Percentiles rank a stretch among this genome's conserved stretches.
Conservation (phyloP, 2,888 invertebrate species). For the Cephalotes varians region DNA sequence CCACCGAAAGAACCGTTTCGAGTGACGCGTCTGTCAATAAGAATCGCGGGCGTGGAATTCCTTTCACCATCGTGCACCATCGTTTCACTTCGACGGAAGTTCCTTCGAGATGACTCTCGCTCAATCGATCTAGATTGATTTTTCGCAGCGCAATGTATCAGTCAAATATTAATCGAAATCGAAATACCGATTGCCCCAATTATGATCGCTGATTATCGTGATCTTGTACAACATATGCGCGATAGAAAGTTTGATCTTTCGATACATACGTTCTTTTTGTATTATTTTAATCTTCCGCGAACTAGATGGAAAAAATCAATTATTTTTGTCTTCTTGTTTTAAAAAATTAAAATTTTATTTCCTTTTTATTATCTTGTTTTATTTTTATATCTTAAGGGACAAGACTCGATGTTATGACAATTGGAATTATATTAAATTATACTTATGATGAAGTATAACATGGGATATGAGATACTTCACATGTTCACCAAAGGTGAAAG, state of each 20-base stretch:
- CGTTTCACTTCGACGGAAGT: constrained; percentile 27
- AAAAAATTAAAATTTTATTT: too few relatives aligned
- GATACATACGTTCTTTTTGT: background rate
- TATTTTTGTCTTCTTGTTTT: too few relatives aligned
- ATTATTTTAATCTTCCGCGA: too few relatives aligned
- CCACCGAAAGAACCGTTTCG: constrained; percentile 38
- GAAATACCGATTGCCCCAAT: background rate
- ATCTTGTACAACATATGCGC: background rate
- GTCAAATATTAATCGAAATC: background rate
- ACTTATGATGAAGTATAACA: too few relatives aligned
- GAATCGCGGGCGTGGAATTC: constrained; percentile 36
- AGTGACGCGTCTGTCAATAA: constrained; percentile 44
- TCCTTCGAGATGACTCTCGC: constrained; percentile 11
- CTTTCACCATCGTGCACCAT: constrained; percentile 37
- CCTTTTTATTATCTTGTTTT: too few relatives aligned
- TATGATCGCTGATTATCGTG: background rate
- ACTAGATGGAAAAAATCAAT: too few relatives aligned
- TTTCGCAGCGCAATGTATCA: background rate
- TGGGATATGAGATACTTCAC: too few relatives aligned
- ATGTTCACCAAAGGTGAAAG: too few relatives aligned
- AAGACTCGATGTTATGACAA: too few relatives aligned
- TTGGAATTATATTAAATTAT: too few relatives aligned
- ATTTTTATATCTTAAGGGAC: too few relatives aligned
- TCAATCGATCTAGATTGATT: background rate
- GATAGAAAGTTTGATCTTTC: background rate